A percentile compares a stretch with the other conserved stretches of the same genome.
These are phyloP conservation scores for Corythornis vintsioides DNA, from an alignment of 2,113 vertebrate species.

Conservation along the genomic window DNA sequence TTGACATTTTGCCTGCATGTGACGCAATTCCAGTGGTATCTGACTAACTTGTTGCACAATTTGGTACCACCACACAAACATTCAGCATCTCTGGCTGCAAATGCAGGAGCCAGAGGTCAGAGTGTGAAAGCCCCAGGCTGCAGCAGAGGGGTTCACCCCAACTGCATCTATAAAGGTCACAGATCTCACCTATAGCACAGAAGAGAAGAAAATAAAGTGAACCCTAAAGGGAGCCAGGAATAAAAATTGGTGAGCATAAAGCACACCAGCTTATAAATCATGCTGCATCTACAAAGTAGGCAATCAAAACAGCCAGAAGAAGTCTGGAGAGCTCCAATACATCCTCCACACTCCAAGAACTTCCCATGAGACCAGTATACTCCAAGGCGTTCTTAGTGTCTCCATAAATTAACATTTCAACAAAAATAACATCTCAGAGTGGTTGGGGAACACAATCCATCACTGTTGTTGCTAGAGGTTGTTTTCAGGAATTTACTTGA, in stretches of 20 bases:
- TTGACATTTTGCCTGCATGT: not conserved
- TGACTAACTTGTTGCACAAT: not conserved
- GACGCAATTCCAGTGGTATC: not conserved
- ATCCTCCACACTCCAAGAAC: not conserved
- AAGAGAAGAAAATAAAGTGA: not conserved
- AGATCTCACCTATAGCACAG: not conserved
- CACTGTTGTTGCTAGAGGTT: not conserved
- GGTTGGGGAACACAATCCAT: not conserved
- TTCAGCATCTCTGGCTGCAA: not conserved
- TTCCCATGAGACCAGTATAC: not conserved
- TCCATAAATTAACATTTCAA: slow-evolving; percentile 37
- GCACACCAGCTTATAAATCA: not conserved
- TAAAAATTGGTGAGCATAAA: not conserved
- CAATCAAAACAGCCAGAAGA: not conserved
- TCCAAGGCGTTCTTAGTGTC: not conserved
- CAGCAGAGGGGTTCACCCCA: not conserved
- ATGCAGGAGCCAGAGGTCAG: not conserved
- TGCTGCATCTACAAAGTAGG: not conserved
- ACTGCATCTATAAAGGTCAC: not conserved
- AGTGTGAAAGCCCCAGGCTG: not conserved
- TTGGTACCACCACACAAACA: not conserved
- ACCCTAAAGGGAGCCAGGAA: not conserved
- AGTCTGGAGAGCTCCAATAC: not conserved
- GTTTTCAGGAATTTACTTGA: not conserved
- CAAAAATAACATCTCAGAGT: not conserved